phyloP scores from a whole-genome alignment of 2,888 invertebrate species.

The Taenaris catops region DNA sequence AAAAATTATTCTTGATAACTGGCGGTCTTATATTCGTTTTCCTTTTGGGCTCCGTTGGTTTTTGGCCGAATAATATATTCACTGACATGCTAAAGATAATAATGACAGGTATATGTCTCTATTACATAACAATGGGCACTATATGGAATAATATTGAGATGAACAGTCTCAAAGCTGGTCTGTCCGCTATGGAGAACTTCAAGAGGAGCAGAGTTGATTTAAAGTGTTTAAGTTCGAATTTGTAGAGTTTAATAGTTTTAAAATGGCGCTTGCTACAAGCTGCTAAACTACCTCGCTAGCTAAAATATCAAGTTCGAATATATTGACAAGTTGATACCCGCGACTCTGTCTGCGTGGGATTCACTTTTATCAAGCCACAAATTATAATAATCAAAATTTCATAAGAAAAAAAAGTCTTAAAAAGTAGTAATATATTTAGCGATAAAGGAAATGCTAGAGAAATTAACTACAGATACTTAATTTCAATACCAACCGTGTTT shows the following conservation, averaged over 20 bases:
- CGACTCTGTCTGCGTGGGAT: too few relatives aligned
- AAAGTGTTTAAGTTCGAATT: neutral
- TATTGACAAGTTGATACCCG: too few relatives aligned
- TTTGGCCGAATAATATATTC: constrained; percentile 65
- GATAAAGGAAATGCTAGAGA: neutral
- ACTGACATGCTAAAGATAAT: constrained; percentile 81
- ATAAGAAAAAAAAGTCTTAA: neutral
- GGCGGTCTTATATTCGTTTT: constrained; percentile 73
- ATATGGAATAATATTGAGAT: constrained; percentile 91
- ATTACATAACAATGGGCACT: constrained; percentile 87
- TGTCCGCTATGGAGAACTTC: constrained; percentile 83
- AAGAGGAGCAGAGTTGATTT: constrained; percentile 33
- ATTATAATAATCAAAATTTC: too few relatives aligned
- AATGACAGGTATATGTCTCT: constrained; percentile 83
- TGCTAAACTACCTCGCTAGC: neutral
- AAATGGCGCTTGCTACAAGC: neutral
- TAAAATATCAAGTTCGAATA: neutral
- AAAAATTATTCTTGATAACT: constrained; percentile 71
- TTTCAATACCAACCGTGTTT: neutral
- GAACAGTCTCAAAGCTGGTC: constrained; percentile 88
- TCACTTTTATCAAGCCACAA: too few relatives aligned
- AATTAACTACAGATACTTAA: neutral
- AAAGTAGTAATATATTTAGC: neutral
- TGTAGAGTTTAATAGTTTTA: neutral
- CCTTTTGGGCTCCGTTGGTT: constrained; percentile 69